Percentiles rank a stretch among this genome's conserved stretches.
These are phyloP conservation scores for Tetragonisca angustula DNA, from an alignment of 2,888 invertebrate genomes.

Conservation along the genomic window DNA sequence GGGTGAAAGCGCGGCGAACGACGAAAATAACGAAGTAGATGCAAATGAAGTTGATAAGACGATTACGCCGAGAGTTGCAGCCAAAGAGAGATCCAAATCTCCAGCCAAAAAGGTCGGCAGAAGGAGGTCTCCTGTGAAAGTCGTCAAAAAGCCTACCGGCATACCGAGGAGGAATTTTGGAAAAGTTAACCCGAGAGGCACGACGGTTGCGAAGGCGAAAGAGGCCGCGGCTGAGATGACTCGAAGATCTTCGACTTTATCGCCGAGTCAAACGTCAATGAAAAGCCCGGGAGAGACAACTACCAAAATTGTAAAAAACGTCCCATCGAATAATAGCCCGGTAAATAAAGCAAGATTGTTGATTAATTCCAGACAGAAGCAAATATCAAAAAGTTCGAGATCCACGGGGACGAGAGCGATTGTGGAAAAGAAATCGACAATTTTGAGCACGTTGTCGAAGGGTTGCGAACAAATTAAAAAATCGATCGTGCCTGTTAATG, in stretches of 20 bases:
- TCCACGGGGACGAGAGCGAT: neutral
- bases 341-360: conserved; percentile 2
- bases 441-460: conserved; percentile 40
- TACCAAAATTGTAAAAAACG: conserved; percentile 2
- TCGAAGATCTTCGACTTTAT: conserved; percentile 41
- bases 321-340: neutral
- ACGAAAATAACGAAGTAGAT: conserved; percentile 11
- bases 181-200: conserved; percentile 59
- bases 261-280: neutral
- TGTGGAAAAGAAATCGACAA: conserved; percentile 24
- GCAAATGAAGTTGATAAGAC: conserved; percentile 15
- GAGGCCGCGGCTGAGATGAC: conserved; percentile 54
- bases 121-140: conserved; percentile 77
- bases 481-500: conserved; percentile 12
- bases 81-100: conserved; percentile 76
- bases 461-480: conserved; percentile 50
- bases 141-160: conserved; percentile 64
- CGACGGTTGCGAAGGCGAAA: conserved; percentile 62
- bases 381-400: conserved; percentile 37
- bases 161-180: conserved; percentile 60
- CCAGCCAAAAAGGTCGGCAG: conserved; percentile 77
- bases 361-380: conserved; percentile 76
- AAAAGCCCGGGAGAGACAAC: neutral
- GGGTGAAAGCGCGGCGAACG: conserved; percentile 2
- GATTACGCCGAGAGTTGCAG: neutral